Base-by-base conservation (phyloP, 1,140 invertebrate genomes). In the Protaetia brevitarsis region DNA sequence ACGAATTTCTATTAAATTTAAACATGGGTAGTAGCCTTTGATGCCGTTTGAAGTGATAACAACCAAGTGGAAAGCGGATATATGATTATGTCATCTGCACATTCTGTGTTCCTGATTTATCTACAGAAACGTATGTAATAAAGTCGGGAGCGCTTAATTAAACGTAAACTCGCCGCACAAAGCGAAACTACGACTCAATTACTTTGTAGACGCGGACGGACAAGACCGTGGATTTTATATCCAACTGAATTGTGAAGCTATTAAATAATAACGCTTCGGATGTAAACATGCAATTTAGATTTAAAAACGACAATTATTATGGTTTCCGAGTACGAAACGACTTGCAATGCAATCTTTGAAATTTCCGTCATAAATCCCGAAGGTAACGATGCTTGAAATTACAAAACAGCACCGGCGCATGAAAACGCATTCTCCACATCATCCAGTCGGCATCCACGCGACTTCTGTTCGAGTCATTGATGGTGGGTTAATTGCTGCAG, bases 301-400 rank as follows among this genome's bases (percentile, higher is more conserved):
- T 51, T 26, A 51, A 51, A 51, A 51, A 51, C 41, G 41, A 51
- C 41, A 51, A 23, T 51, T 51, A 51, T 51, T 19, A 51, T 51
- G 41, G 41, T 51, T 51, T 51, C 41, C 41, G 13, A 23, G 41
- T 51, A 23, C 21, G 26, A 23, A 51, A 23, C 41, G 41, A 51
- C 41, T n/a, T n/a, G 41, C 41, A 51, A 51, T 51, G 26, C 41
- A 51, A 19, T 51, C 41, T 51, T 51, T 51, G 41, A 51, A 51
- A 51, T 51, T 51, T 51, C 41, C 41, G 41, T 51, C 41, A 23
- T 51, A 51, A 51, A 51, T 51, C 41, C 26, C n/a, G 19, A 23
- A 51, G 16, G 41, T 51, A 51, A 51, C 41, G 41, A 51, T 51
- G 41, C 41, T 51, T 51, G 41, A 51, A 51, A 51, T 51, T 51